phyloP scores from a whole-genome alignment of 2,113 vertebrate genomes.

The Arothron firmamentum region DNA sequence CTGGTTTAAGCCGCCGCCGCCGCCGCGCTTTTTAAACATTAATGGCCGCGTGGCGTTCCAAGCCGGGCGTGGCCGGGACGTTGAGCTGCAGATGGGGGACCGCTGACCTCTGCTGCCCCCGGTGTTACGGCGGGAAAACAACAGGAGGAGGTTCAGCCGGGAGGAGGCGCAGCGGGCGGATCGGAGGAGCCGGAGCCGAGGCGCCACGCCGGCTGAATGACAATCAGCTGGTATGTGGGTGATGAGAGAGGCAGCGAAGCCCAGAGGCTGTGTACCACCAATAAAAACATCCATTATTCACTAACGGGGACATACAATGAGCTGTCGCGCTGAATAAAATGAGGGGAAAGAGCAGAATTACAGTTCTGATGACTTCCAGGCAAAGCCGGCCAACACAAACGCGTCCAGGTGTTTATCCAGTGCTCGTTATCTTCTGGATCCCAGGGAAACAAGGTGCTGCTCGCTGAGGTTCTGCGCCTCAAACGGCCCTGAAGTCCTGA shows the following conservation, averaged over 20 bases:
- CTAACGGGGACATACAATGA: constrained; percentile 43
- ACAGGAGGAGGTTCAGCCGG: constrained; percentile 46
- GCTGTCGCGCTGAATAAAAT: constrained; percentile 32
- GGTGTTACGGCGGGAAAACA: constrained; percentile 62
- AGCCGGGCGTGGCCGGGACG: constrained; percentile 54
- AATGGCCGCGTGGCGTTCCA: constrained; percentile 72
- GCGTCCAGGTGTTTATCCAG: constrained; percentile 11
- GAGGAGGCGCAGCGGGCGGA: constrained; percentile 51
- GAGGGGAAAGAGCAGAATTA: constrained; percentile 30
- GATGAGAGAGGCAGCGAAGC: constrained; percentile 37
- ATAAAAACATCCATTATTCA: constrained; percentile 63
- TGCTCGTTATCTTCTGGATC: neutral
- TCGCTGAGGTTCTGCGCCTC: no score
- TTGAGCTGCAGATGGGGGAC: constrained; percentile 50
- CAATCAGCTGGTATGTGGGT: constrained; percentile 58
- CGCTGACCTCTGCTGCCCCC: constrained; percentile 71
- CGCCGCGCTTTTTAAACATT: constrained; percentile 75
- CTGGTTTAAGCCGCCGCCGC: constrained; percentile 74
- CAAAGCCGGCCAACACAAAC: constrained; percentile 24
- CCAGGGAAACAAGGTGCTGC: constrained; percentile 3
- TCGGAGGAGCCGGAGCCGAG: constrained; percentile 50
- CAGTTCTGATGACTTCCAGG: constrained; percentile 25
- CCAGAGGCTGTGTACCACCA: constrained; percentile 56
- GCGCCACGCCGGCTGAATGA: constrained; percentile 56
- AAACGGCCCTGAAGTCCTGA: no score